These are phyloP conservation scores for Ptychoptera albimana DNA, from an alignment of 2,888 invertebrate species.

Conservation along the genomic window DNA sequence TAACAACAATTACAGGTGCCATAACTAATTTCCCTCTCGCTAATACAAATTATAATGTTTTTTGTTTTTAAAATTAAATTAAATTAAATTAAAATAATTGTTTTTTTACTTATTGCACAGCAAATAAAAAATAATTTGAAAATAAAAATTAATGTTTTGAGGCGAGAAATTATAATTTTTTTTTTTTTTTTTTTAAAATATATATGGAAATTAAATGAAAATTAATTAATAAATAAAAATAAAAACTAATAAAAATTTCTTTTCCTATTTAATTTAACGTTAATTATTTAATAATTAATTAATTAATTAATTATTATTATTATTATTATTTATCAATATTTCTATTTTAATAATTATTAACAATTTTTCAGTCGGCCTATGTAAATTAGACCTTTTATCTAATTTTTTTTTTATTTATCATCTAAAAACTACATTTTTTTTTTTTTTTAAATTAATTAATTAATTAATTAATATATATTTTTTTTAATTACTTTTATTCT, in stretches of 20 bases:
- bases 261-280: not conserved
- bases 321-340: slow-evolving; percentile 4
- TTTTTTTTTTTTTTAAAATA: no score
- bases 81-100: no score
- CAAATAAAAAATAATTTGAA: no score
- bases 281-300: slow-evolving; percentile 3
- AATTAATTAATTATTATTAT: no score
- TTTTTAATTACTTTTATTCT: no score
- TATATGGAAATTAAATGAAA: not conserved
- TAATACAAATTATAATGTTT: not conserved
- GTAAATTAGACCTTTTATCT: slow-evolving; percentile 7
- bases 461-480: no score
- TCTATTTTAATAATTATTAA: slow-evolving; percentile 9
- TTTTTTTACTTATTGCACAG: no score
- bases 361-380: slow-evolving; percentile 12
- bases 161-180: no score
- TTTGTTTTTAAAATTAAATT: no score
- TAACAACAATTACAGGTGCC: slow-evolving; percentile 5
- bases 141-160: no score
- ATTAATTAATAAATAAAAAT: not conserved
- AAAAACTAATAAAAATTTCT: not conserved
- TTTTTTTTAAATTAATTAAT: not conserved
- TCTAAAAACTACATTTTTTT: slow-evolving; percentile 4
- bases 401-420: not conserved
- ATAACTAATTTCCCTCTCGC: slow-evolving; percentile 4